Evolutionary conservation across 2,797 vertebrate species (phyloP), one percentile per base, ranked within the genome.

Genomic region (Sebastes iracundus): DNA sequence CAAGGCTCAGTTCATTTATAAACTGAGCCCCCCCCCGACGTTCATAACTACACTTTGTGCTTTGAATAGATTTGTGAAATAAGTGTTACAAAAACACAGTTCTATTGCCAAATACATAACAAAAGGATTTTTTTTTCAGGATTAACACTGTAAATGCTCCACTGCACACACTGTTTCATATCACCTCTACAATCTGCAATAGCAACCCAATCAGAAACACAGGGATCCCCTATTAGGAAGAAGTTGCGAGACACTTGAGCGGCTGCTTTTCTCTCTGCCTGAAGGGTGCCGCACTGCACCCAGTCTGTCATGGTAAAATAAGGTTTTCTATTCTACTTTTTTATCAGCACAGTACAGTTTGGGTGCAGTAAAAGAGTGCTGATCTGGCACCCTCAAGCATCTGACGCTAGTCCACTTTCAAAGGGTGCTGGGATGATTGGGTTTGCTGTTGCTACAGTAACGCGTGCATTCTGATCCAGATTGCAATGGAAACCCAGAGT

Each of bases 301-400:
- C 75, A 70, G 60, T 70, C 77, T 85, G 77, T 80, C 77, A 79
- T 42, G 75, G 77, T 83, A 73, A 88, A 90, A 89, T 75, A 72
- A 85, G 79, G 70, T 71, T 81, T 81, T 70, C 83, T 60, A 33
- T 81, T 90, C 81, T 82, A 63, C 81, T 87, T 88, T 80, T 83
- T 90, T 90, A 89, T 85, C 78, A 79, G 84, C 82, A 72, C 69
- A 53, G 68, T 56, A 64, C 70, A 87, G 79, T 87, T 79, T 86
- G 67, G 82, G 68, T 46, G 61, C 76, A 81, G 75, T 81, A 55
- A 81, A 86, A 78, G 71, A 88, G 61, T 86, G 84, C 79, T 85
- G 83, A 89, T 87, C 65, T 75, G 72, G 80, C 82, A 81, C 75
- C 83, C 75, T 79, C n/a, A 20, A 78, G 82, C 62, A 69, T 58